phyloP scores from a whole-genome alignment of 2,888 invertebrate genomes.

The Caenorhabditis angaria region DNA sequence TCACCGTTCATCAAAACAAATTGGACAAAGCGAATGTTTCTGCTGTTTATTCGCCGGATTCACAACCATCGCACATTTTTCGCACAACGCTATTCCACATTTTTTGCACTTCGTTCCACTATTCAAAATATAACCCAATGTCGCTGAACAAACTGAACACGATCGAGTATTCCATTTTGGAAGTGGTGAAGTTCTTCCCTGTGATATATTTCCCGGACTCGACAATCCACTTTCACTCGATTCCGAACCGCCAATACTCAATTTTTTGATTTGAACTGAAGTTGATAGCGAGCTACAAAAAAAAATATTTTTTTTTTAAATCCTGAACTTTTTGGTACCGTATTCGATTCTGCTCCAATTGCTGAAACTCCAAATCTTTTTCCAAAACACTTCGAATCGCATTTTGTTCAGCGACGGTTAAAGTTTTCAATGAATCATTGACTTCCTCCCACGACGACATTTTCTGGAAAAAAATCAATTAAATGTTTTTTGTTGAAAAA shows the following conservation, averaged over 20 bases:
- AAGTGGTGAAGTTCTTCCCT: conserved; percentile 36
- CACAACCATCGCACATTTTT: conserved; percentile 33
- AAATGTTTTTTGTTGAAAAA: not conserved
- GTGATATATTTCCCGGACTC: conserved; percentile 36
- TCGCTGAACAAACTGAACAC: conserved; percentile 44
- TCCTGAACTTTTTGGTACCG: conserved; percentile 19
- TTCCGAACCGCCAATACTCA: conserved; percentile 30
- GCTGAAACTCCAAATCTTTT: conserved; percentile 58
- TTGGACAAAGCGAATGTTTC: conserved; percentile 42
- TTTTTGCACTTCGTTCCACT: conserved; percentile 52
- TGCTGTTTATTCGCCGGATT: conserved; percentile 20
- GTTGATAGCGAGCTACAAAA: conserved; percentile 27
- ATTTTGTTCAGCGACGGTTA: conserved; percentile 49
- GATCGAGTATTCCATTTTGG: conserved; percentile 35
- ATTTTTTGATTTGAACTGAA: conserved; percentile 30
- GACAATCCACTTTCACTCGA: conserved; percentile 41
- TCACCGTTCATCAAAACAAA: conserved; percentile 53
- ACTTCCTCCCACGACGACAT: conserved; percentile 21
- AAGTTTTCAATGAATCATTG: conserved; percentile 31
- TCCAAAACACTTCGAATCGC: conserved; percentile 52
- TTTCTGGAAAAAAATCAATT: too few species aligned
- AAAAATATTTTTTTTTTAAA: not conserved
- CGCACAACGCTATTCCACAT: conserved; percentile 42
- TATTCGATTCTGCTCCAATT: conserved; percentile 47
- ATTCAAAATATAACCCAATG: conserved; percentile 57